These are phyloP conservation scores for Trypoxylon attenuatum DNA, from an alignment of 2,888 invertebrate genomes.

Conservation along the genomic window DNA sequence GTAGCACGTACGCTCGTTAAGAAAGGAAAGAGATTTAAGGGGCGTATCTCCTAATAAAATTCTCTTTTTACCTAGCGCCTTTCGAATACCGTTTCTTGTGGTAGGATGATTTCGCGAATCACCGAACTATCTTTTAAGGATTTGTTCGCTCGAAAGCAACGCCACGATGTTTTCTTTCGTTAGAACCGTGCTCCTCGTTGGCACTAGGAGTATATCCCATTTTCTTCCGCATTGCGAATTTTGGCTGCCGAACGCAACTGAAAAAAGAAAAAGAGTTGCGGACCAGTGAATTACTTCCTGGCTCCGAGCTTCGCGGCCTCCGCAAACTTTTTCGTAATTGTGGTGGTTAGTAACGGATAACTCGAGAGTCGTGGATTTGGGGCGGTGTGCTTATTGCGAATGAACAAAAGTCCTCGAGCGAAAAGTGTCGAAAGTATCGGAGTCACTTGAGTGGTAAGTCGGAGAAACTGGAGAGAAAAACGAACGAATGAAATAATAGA, in stretches of 20 bases:
- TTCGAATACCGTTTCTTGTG: neutral
- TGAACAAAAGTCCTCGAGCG: conserved; percentile 53
- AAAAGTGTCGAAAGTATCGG: conserved; percentile 46
- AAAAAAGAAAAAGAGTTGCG: neutral
- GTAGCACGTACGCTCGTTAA: no score
- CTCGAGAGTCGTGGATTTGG: conserved; percentile 21
- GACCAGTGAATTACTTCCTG: conserved; percentile 20
- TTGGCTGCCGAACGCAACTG: neutral
- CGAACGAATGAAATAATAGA: neutral
- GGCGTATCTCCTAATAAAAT: neutral
- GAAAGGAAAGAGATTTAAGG: no score
- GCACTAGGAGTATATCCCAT: no score
- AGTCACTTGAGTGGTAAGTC: no score
- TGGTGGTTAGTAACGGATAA: conserved; percentile 47
- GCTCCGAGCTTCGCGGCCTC: neutral
- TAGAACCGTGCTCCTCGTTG: no score
- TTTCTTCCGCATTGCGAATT: neutral
- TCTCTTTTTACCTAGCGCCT: neutral
- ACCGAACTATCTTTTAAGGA: neutral
- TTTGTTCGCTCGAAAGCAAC: no score
- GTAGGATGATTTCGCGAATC: no score
- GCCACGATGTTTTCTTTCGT: no score
- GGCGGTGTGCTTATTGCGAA: conserved; percentile 44
- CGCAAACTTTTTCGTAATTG: conserved; percentile 29
- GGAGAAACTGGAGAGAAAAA: neutral